Conservation (phyloP, 2,113 vertebrate species). For the Hiodon tergisus region DNA sequence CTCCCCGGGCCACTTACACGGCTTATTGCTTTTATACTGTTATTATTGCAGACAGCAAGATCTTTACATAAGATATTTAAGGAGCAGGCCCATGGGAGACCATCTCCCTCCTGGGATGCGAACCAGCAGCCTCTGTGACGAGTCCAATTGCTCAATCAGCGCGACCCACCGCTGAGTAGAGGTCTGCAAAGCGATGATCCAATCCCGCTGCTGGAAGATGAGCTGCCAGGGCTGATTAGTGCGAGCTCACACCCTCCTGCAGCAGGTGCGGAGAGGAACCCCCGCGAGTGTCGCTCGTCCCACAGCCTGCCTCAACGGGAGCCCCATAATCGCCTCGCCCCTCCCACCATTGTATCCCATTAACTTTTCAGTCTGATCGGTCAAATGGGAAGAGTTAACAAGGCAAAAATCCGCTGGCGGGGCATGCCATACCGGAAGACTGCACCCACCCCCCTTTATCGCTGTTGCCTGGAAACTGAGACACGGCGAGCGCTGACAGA, state of each 20-base stretch:
- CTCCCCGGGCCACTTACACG: too few species aligned
- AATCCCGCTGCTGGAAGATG: not conserved
- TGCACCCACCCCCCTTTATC: not conserved
- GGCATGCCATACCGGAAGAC: not conserved
- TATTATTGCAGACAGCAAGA: too few species aligned
- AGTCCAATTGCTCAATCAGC: too few species aligned
- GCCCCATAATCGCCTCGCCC: not conserved
- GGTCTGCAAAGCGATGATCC: not conserved
- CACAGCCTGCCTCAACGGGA: not conserved
- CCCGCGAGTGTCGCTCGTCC: too few species aligned
- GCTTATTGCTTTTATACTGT: too few species aligned
- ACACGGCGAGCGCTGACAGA: not conserved
- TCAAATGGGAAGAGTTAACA: not conserved
- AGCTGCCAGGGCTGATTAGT: not conserved
- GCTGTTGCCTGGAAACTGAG: not conserved
- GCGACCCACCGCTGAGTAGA: too few species aligned
- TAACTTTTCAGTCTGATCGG: not conserved
- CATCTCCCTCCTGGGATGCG: too few species aligned
- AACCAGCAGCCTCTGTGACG: too few species aligned
- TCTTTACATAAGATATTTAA: too few species aligned
- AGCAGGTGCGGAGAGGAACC: not conserved
- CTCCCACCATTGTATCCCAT: not conserved
- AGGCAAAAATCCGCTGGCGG: not conserved
- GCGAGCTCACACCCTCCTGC: not conserved
- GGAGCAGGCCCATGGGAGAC: too few species aligned